Conservation (phyloP, 2,113 vertebrate species). For the Ceuthmochares aereus region DNA sequence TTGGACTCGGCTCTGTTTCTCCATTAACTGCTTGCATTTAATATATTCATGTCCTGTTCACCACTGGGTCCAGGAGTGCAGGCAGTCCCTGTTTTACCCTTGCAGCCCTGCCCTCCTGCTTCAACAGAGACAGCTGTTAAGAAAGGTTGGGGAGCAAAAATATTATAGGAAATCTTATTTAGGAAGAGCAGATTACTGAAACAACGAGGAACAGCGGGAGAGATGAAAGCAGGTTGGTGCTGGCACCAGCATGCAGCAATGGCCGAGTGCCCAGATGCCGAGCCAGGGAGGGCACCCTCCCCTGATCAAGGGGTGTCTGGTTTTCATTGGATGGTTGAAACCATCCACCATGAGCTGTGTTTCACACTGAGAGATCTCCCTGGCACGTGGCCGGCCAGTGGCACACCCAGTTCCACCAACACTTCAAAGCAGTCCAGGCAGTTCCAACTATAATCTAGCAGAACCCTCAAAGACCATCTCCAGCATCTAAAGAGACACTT, state of each 20-base stretch:
- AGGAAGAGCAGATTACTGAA: not conserved
- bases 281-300: not conserved
- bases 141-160: not conserved
- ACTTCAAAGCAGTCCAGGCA: not conserved
- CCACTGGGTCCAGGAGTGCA: not conserved
- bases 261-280: accelerated
- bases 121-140: not conserved
- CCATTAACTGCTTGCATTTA: not conserved
- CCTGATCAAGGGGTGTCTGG: not conserved
- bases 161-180: not conserved
- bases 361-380: not conserved
- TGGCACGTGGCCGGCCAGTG: not conserved
- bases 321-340: not conserved
- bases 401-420: not conserved
- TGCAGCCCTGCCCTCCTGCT: not conserved
- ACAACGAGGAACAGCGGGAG: not conserved
- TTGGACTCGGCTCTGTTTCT: not conserved
- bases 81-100: not conserved
- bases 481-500: not conserved
- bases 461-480: not conserved
- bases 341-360: not conserved
- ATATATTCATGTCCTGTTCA: not conserved
- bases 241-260: not conserved
- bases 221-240: not conserved
- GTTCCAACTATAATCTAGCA: not conserved